These are phyloP conservation scores for Brachystomella parvula DNA, from an alignment of 1,140 invertebrate species.

Conservation along the genomic window DNA sequence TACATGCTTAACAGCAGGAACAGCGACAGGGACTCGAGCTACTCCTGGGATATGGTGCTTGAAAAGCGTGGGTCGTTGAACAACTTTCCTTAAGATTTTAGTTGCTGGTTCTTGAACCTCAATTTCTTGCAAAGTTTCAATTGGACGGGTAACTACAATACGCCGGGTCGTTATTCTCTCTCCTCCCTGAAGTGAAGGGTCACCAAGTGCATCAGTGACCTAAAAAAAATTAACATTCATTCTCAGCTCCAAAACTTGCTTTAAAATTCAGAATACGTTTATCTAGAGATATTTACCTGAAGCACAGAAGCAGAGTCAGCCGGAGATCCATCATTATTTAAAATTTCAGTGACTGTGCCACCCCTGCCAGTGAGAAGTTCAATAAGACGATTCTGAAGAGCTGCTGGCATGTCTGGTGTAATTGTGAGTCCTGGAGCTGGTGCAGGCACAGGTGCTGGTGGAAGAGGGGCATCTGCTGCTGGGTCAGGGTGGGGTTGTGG, in stretches of 20 bases:
- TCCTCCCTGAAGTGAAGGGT: constrained; percentile 40
- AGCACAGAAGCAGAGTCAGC: constrained; percentile 37
- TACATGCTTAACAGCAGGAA: constrained; percentile 34
- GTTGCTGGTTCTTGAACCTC: constrained; percentile 53
- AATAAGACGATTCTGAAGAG: constrained; percentile 48
- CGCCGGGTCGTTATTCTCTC: constrained; percentile 54
- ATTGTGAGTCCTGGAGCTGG: constrained; percentile 36
- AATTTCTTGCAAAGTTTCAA: constrained; percentile 54
- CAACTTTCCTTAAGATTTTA: constrained; percentile 46
- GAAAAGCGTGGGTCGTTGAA: constrained; percentile 47
- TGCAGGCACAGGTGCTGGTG: constrained; percentile 13
- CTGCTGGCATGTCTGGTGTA: constrained; percentile 44
- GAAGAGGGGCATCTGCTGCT: constrained; percentile 14
- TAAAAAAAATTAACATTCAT: background rate
- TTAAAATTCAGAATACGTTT: background rate
- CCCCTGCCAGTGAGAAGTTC: constrained; percentile 48
- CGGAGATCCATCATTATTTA: constrained; percentile 33
- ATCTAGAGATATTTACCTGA: constrained; percentile 7
- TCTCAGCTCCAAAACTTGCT: background rate
- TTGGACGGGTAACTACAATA: constrained; percentile 54
- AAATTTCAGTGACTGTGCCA: constrained; percentile 36
- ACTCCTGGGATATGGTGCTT: constrained; percentile 42
- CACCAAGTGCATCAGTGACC: constrained; percentile 35
- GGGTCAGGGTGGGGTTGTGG: constrained; percentile 18
- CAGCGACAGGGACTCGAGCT: constrained; percentile 32